Base-by-base conservation (phyloP, 2,113 vertebrate species). In the Serranochromis macrocephalus region DNA sequence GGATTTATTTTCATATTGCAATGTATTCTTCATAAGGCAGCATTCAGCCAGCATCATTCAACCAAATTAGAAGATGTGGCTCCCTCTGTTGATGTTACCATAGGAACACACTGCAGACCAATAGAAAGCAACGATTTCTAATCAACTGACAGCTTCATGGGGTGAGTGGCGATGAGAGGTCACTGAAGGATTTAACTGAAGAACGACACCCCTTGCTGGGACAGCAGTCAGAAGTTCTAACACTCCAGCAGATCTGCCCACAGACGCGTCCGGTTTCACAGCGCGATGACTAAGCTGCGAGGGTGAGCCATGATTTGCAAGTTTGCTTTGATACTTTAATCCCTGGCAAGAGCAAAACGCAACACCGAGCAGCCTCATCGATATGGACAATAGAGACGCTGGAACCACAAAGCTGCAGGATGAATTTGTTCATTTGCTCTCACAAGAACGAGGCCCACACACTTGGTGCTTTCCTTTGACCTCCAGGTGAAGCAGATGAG, bases 71-170 rank as follows among this genome's bases (percentile, higher is more conserved):
- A 89, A 21, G 75, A 86, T 84, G 85, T 85, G 57, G 66, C 84
- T 88, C 61, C 82, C 45, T 82, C 88, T 88, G 84, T 92, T 90
- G 92, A 88, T 66, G 91, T 92, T 90, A 57, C 89, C 87, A 94
- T 90, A 68, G 92, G 58, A 84, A 93, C 86, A 81, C 86, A 85
- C 51, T 57, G 24, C 40, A 78, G 89, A 16, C 33, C 58, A 17
- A 75, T 19, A 81, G 40, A 84, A 73, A 88, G 53, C 19, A 66
- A 57, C 2, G 3, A 40, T 61, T 80, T 40, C 45, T 51, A 71
- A 29, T 85, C 40, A 55, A 16, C 55, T 84, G 78, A 45, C 42
- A 26, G 4, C 26, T 33, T 53, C 49, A n/a, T 21, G n/a, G 75
- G 51, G 79, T 1, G 21, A 47, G 12, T 9, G 45, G 45, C 3